Percentiles rank a stretch among this genome's conserved stretches.
Conservation (phyloP, 2,797 vertebrate species). For the Neosilurus hyrtlii region DNA sequence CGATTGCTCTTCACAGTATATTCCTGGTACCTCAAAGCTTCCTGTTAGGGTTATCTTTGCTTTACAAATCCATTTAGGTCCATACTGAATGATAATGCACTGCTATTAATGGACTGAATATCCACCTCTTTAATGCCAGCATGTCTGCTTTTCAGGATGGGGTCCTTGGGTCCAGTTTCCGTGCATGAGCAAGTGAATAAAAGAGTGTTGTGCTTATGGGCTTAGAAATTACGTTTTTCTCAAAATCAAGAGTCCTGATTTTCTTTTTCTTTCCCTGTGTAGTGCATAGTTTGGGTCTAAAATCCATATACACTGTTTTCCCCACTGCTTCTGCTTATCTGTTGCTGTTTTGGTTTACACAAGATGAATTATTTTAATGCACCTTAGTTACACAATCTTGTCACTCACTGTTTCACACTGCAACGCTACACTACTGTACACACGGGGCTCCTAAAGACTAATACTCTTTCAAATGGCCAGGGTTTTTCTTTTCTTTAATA, state of each 20-base stretch:
- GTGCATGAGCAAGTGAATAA: slow-evolving; percentile 4
- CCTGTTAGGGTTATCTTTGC: not conserved
- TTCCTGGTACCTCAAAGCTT: not conserved
- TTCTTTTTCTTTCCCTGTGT: not conserved
- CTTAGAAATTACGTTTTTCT: not conserved
- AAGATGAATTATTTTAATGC: not conserved
- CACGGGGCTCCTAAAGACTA: not conserved
- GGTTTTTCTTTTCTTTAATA: not conserved
- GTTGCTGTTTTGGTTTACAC: not conserved
- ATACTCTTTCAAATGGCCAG: not conserved
- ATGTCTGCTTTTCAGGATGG: slow-evolving; percentile 4
- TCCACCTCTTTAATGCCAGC: slow-evolving; percentile 1
- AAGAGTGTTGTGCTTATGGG: not conserved
- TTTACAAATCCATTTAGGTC: not conserved
- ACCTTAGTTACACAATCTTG: not conserved
- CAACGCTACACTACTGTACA: not conserved
- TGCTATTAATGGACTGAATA: not conserved
- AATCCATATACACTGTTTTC: not conserved
- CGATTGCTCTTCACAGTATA: not conserved
- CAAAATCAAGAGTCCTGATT: not conserved
- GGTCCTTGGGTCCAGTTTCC: not conserved
- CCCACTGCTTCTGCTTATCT: not conserved
- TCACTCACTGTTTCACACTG: not conserved
- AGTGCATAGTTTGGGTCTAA: not conserved
- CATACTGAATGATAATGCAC: not conserved